Conservation (phyloP, 1,140 invertebrate genomes). For the Cherax quadricarinatus region DNA sequence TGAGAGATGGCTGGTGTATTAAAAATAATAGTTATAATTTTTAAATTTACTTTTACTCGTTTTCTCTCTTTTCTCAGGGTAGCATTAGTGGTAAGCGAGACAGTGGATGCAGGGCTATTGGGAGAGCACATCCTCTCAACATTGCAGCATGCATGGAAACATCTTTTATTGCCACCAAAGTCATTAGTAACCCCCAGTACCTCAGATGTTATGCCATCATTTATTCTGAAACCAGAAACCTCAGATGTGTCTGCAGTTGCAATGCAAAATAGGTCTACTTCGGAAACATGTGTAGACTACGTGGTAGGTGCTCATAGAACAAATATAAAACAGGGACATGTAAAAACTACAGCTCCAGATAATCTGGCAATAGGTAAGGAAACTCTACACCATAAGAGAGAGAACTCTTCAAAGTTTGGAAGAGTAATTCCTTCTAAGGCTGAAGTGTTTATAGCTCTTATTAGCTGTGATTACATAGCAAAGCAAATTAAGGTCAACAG, state of each 20-base stretch:
- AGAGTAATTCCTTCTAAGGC: constrained; percentile 82
- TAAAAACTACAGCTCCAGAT: not conserved
- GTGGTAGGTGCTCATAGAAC: not conserved
- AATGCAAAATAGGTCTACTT: not conserved
- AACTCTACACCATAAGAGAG: not conserved
- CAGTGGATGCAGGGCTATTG: constrained; percentile 87
- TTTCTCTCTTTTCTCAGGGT: constrained; percentile 77
- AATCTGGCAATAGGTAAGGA: no score
- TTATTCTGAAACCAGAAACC: not conserved
- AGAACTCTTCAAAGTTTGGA: constrained; percentile 71
- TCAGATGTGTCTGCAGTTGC: not conserved
- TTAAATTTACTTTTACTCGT: not conserved
- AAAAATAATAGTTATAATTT: no score
- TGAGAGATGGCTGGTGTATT: no score
- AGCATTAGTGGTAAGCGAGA: constrained; percentile 85
- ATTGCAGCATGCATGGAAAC: constrained; percentile 83
- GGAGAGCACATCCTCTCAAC: constrained; percentile 85
- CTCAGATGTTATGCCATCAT: not conserved
- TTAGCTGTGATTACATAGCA: constrained; percentile 78
- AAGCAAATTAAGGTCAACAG: constrained; percentile 77
- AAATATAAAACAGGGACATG: no score
- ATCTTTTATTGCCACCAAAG: constrained; percentile 77
- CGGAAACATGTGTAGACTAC: not conserved
- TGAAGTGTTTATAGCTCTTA: constrained; percentile 81
- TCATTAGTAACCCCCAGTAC: not conserved